Evolutionary conservation across 2,113 vertebrate genomes (phyloP), one percentile per base, ranked within the genome.

Genomic region (Platichthys flesus): DNA sequence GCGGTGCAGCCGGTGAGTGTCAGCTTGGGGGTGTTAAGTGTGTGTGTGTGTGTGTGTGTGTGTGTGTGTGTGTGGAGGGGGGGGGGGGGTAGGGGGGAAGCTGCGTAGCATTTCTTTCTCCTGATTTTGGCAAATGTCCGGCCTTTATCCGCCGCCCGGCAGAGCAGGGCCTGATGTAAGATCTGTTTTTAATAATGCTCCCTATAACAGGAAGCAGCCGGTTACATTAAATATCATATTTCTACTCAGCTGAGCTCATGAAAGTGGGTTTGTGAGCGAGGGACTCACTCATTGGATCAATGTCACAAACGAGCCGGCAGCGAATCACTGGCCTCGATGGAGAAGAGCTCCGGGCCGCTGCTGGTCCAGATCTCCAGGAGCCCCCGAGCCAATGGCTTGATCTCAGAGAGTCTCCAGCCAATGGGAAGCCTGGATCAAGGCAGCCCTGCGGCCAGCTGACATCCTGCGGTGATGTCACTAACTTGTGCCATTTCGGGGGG

Each of bases 81-180:
- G 47, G 58, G 62, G 72, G 40, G 56, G 65, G 72, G 28, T 14
- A 42, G 45, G 74, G 47, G 58, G 65, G 72, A n/a, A 21, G 62
- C n/a, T 5, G 75, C 59, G 51, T 15, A 45, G 45, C 5, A 4
- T 71, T 63, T 67, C 28, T 61, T 60, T 24, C 40, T 59, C 16
- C 9, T 61, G 51, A 26, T 55, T 76, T 72, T 79, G 77, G 82
- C 72, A 12, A 76, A 59, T 31, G 47, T 88, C 88, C 88, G 70
- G 51, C 75, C 86, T 89, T 89, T 76, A 85, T 90, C 82, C 74
- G 88, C 78, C 45, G 80, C 65, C 75, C 52, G 10, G 40, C 40
- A 81, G 75, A 84, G 70, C 26, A 61, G 21, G 60, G 21, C 51
- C 65, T 81, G 85, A 83, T 57, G 70, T 79, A 82, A 87, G 63